Base-by-base conservation (phyloP, 1,140 invertebrate species). In the Zaprionus ornatus region DNA sequence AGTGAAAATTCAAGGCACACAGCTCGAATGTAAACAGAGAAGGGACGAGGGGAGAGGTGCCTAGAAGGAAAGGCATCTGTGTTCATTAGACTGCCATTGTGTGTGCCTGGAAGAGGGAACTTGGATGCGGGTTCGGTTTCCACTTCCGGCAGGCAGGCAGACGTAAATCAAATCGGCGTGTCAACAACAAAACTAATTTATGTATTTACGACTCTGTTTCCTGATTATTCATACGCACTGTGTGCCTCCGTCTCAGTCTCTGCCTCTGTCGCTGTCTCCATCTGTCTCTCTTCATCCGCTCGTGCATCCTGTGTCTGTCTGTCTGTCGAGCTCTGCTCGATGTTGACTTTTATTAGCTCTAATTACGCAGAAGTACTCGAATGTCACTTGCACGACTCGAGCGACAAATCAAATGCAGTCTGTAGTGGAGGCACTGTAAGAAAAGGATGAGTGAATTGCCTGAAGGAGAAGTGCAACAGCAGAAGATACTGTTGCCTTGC, bases 311-410 rank as follows among this genome's bases (percentile, higher is more conserved):
- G 45, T 55, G 52, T 19, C 40, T 21, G 21, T 17, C 42, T 35
- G 21, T 56, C 61, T 62, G 42, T 32, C 42, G 12, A 67, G 37
- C 15, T 25, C 50, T 29, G 32, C 37, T 60, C 23, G 32, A 45
- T 73, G 80, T 87, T 87, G 83, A 79, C 80, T 83, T 86, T 85
- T 75, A 86, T 85, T 86, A 85, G 82, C 82, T 85, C 71, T 66
- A 86, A 82, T 85, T 82, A 79, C 67, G 82, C 71, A 78, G 77
- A 81, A 86, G 74, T 75, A 73, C 82, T 84, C 78, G 74, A 77
- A 75, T 84, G 74, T 75, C 66, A 67, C 56, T 70, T 71, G 57
- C 82, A 84, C 77, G 45, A 56, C 79, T 84, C 82, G 69, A 67
- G 66, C 74, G 62, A 76, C 68, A 81, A 84, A 84, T 84, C 81